phyloP scores from a whole-genome alignment of 2,888 invertebrate species.

The Coelogynopora nodosa region DNA sequence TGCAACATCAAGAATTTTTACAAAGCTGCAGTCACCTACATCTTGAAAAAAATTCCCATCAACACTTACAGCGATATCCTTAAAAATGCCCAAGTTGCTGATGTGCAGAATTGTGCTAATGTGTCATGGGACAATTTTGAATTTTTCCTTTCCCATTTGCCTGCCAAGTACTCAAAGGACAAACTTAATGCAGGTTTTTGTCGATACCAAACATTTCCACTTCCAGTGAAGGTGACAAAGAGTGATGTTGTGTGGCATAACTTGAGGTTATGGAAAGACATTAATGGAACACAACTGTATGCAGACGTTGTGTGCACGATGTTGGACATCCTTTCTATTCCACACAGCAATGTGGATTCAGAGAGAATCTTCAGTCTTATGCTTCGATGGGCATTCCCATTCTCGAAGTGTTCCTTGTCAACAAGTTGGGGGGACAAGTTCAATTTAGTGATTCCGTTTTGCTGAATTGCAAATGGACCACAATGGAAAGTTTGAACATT shows the following conservation, averaged over 20 bases:
- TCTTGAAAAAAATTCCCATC: not conserved
- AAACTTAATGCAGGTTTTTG: slow-evolving; percentile 10
- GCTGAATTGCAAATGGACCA: not conserved
- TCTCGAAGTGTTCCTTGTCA: not conserved
- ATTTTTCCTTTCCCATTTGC: slow-evolving; percentile 33
- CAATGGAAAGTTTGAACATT: not conserved
- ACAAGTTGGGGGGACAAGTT: not conserved
- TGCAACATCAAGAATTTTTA: slow-evolving; percentile 19
- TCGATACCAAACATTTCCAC: slow-evolving; percentile 35
- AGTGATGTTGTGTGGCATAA: no score
- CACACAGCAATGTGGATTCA: no score
- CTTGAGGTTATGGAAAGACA: no score
- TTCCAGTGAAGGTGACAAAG: no score
- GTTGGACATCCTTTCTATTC: no score
- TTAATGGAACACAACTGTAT: no score
- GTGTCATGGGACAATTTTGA: slow-evolving; percentile 21
- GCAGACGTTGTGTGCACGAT: no score
- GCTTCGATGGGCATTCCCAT: not conserved
- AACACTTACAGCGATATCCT: slow-evolving; percentile 22
- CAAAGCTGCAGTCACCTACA: not conserved
- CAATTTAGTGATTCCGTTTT: not conserved
- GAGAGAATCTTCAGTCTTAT: no score
- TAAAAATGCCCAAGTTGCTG: slow-evolving; percentile 29
- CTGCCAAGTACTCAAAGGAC: slow-evolving; percentile 7
- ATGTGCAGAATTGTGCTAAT: slow-evolving; percentile 1